Base-by-base conservation (phyloP, 2,888 invertebrate species). In the Corbicula japonica region DNA sequence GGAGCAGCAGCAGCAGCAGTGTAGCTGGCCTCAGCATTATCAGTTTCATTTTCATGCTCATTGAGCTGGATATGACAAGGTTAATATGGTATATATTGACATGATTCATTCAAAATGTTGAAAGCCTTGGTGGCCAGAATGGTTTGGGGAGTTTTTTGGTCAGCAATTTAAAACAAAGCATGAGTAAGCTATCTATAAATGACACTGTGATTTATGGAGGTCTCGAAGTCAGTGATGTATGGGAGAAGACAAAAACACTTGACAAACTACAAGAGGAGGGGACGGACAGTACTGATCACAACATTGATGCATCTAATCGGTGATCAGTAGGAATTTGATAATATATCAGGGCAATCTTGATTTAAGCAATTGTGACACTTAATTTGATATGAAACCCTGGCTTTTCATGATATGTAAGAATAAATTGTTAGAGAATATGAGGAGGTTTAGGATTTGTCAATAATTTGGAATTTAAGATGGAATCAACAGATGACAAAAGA, bases 131-230 rank as follows among this genome's bases (percentile, higher is more conserved):
- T n/a, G n/a, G n/a, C n/a, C n/a, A n/a, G n/a, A n/a, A n/a, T n/a
- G n/a, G n/a, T n/a, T n/a, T n/a, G n/a, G n/a, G n/a, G n/a, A n/a
- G n/a, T n/a, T n/a, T n/a, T n/a, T 23, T 52, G 65, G 65, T 65
- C 52, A 65, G 52, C 65, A 50, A 48, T 50, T 65, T 52, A 26
- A 52, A 65, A 65, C 52, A 52, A 65, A 65, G 52, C 65, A 65
- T 52, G 38, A 50, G 26, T 30, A 48, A 26, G 50, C 21, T 63
- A 63, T 63, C 63, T 50, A 0, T 8, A 50, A 21, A 21, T 50
- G 50, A 23, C 35, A 62, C 32, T 10, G 26, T 62, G 21, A 23
- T 38, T 35, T 65, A 38, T 52, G 32, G 28, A n/a, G 35, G 65
- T 35, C 34, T 58, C 58, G n/a, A 58, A 56, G 58, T 28, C 58